Conservation (phyloP, 1,140 invertebrate species). For the Anthonomus grandis region DNA sequence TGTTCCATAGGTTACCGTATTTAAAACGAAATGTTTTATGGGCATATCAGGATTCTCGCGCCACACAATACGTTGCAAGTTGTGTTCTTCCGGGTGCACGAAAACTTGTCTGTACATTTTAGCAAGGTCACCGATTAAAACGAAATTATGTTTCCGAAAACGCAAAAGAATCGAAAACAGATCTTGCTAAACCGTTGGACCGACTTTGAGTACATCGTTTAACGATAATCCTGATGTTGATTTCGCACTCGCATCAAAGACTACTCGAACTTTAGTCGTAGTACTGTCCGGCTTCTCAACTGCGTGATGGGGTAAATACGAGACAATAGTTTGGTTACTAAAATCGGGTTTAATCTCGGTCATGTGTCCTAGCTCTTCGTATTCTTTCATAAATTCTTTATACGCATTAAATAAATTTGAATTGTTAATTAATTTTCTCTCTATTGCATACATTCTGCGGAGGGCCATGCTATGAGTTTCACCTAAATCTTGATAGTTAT, state of each 20-base stretch:
- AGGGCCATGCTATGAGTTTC: slow-evolving; percentile 40
- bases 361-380: slow-evolving; percentile 19
- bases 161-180: slow-evolving; percentile 46
- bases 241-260: slow-evolving; percentile 43
- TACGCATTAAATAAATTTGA: slow-evolving; percentile 31
- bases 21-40: too few species aligned
- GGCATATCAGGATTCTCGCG: too few species aligned
- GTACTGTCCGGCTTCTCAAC: slow-evolving; percentile 27
- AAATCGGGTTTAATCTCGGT: too few species aligned
- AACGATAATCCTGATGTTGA: slow-evolving; percentile 24
- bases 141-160: slow-evolving; percentile 45
- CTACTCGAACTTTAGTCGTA: slow-evolving; percentile 38
- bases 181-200: slow-evolving; percentile 44
- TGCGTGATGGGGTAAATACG: slow-evolving; percentile 44
- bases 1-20: too few species aligned
- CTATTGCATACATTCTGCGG: slow-evolving; percentile 37
- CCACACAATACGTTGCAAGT: too few species aligned
- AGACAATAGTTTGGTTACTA: slow-evolving; percentile 5
- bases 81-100: too few species aligned
- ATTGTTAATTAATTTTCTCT: slow-evolving; percentile 37
- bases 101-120: slow-evolving; percentile 49
- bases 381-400: slow-evolving; percentile 45
- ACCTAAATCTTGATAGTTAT: slow-evolving; percentile 31
- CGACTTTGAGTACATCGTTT: slow-evolving; percentile 41
- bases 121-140: slow-evolving; percentile 46